Evolutionary conservation across 2,113 vertebrate species (phyloP).

Genomic region (Phylloscopus trochilus): DNA sequence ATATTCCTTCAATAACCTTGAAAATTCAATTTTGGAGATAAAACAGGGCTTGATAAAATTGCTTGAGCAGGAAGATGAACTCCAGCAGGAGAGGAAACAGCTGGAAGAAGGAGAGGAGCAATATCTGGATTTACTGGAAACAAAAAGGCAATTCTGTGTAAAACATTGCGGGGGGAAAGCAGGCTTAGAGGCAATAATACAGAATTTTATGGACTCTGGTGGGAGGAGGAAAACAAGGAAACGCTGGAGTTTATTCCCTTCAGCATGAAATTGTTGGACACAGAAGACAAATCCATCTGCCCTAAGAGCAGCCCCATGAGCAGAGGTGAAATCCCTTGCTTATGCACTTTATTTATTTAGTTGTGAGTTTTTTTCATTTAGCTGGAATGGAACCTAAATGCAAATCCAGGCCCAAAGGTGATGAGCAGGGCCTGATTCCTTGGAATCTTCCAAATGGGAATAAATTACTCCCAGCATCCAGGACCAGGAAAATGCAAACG

Average conservation of each 20-base stretch:
- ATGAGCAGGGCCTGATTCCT: neutral
- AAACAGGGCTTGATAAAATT: slow-evolving; percentile 53
- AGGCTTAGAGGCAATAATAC: neutral
- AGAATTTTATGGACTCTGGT: neutral
- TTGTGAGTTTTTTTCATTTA: neutral
- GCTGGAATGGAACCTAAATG: neutral
- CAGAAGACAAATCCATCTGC: neutral
- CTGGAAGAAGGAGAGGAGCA: neutral
- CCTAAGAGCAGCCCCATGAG: neutral
- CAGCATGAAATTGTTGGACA: neutral
- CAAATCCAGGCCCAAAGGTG: neutral
- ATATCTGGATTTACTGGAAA: neutral
- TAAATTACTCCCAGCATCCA: neutral
- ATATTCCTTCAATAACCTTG: slow-evolving; percentile 59
- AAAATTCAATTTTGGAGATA: slow-evolving; percentile 69
- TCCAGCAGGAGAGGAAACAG: slow-evolving; percentile 19
- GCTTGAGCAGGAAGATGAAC: neutral
- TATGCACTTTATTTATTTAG: neutral
- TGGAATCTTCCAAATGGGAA: neutral
- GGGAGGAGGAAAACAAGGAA: neutral
- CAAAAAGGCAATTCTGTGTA: neutral
- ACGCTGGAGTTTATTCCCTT: neutral
- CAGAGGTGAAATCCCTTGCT: neutral
- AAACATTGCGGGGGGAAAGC: neutral
- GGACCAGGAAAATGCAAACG: neutral